Evolutionary conservation across 2,797 vertebrate species (phyloP), one percentile per base, ranked within the genome.

Genomic region (Hippopotamyrus pictus): DNA sequence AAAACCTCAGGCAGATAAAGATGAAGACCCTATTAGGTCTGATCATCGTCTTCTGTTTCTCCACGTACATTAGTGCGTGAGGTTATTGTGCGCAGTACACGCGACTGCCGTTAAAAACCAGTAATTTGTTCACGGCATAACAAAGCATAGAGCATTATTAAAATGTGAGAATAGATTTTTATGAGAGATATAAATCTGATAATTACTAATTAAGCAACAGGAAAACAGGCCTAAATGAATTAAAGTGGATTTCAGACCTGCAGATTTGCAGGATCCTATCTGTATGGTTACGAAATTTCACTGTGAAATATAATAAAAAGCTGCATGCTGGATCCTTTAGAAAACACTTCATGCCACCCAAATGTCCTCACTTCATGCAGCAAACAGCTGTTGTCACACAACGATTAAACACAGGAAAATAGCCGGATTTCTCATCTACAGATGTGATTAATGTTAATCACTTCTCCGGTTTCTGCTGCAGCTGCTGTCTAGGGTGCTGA

Each of bases 401-500:
- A n/a, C 17, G 73, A 17, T 12, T 44, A 14, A 44, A 19, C 8
- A n/a, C 7, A n/a, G 5, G 17, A n/a, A 79, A 79, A 44, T 12
- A 73, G 25, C 3, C 29, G 37, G 2, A 9, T 17, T 17, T 79
- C 73, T 79, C 37, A 44, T 19, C 37, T 41, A 79, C 73, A 79
- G 73, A 44, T 79, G 17, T 44, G 73, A 41, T 19, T 44, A 19
- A 79, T 69, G 65, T 6, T 41, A 79, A 7, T 44, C 17, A 44
- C 73, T 33, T 29, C 65, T 5, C 29, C 3, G n/a, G 65, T 0
- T 25, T 25, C 1, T 54, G 17, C 12, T n/a, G n/a, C 46, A 29
- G 84, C 69, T 94, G 93, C 94, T 95, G 95, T 95, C 96, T 95
- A 91, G 94, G 94, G 94, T 94, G 92, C 92, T 93, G 94, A 93